A percentile compares a stretch with the other conserved stretches of the same genome.
Evolutionary conservation across 2,888 invertebrate genomes (phyloP).

Genomic region (Psococerastis gibbosa): DNA sequence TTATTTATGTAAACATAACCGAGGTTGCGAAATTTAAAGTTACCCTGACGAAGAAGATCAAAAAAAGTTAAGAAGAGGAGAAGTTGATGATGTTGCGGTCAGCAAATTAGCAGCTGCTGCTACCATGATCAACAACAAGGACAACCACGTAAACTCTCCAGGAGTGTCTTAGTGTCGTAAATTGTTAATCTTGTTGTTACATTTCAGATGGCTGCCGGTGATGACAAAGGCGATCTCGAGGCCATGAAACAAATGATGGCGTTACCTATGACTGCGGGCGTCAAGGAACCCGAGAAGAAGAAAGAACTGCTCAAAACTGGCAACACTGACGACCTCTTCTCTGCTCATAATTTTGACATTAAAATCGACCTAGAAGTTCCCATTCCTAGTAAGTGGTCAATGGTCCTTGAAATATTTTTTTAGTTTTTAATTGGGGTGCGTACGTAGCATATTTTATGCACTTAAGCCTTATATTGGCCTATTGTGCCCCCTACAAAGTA

Average conservation of each 20-base stretch:
- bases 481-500: too few species aligned
- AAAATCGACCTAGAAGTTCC: constrained; percentile 81
- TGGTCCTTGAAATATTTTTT: constrained; percentile 13
- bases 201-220: background rate
- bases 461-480: too few species aligned
- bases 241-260: constrained; percentile 17
- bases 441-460: background rate
- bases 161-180: too few species aligned
- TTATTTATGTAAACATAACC: too few species aligned
- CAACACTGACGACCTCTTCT: constrained; percentile 30
- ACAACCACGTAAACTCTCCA: too few species aligned
- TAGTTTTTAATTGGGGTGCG: constrained; percentile 12
- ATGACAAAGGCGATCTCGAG: constrained; percentile 2
- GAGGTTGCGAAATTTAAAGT: too few species aligned
- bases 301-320: constrained; percentile 15
- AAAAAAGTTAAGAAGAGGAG: too few species aligned
- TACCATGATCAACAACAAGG: too few species aligned
- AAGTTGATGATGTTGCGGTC: too few species aligned
- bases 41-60: too few species aligned
- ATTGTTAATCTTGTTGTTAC: too few species aligned
- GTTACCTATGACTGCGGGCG: constrained; percentile 14
- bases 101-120: too few species aligned
- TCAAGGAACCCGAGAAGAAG: constrained; percentile 20
- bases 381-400: constrained; percentile 36
- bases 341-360: constrained; percentile 84